Conservation (phyloP, 2,797 vertebrate genomes). For the Pseudochromis fuscus region DNA sequence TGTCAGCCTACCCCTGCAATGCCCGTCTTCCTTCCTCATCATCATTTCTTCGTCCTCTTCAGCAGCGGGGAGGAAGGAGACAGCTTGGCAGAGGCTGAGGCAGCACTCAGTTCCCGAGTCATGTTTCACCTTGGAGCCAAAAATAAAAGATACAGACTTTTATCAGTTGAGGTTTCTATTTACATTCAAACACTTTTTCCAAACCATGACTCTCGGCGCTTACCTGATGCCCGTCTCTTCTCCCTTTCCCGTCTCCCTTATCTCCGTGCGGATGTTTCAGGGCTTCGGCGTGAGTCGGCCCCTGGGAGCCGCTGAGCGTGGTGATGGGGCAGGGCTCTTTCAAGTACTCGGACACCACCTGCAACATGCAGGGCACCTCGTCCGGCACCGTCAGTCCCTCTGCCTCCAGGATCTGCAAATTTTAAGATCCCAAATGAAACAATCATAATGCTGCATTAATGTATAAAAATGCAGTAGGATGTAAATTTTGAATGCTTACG, state of each 20-base stretch:
- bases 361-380: slow-evolving; percentile 78
- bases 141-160: slow-evolving; percentile 24
- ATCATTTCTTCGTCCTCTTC: slow-evolving; percentile 84
- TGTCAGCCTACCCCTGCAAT: slow-evolving; percentile 61
- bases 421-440: background rate
- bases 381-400: slow-evolving; percentile 82
- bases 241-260: slow-evolving; percentile 50
- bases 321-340: slow-evolving; percentile 76
- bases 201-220: background rate
- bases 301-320: slow-evolving; percentile 75
- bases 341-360: slow-evolving; percentile 80
- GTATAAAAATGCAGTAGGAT: no score
- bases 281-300: slow-evolving; percentile 52
- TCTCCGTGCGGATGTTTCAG: slow-evolving; percentile 53
- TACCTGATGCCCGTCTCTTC: slow-evolving; percentile 66
- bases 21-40: slow-evolving; percentile 80
- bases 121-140: slow-evolving; percentile 66
- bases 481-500: no score
- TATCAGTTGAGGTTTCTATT: slow-evolving; percentile 4
- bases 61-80: slow-evolving; percentile 82
- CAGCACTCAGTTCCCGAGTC: slow-evolving; percentile 81
- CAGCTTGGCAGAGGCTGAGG: slow-evolving; percentile 85
- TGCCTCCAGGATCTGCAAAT: slow-evolving; percentile 81
- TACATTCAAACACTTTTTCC: background rate
- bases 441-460: background rate